These are phyloP conservation scores for Oncopodura yosiiana DNA, from an alignment of 1,140 invertebrate genomes.

Conservation along the genomic window DNA sequence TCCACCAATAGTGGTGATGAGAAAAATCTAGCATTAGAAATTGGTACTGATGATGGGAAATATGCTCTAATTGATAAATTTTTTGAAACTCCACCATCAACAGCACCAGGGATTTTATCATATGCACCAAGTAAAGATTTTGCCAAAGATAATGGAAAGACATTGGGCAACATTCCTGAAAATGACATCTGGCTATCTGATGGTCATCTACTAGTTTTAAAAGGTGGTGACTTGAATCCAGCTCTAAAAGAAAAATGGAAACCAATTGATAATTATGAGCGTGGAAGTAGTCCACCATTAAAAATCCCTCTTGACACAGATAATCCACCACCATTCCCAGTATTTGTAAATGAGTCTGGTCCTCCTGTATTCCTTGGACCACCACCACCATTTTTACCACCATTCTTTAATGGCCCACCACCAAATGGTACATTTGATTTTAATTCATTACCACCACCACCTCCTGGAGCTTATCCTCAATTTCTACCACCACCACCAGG, in stretches of 20 bases:
- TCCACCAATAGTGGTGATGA: slow-evolving; percentile 17
- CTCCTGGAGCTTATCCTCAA: slow-evolving; percentile 25
- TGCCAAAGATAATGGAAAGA: slow-evolving; percentile 49
- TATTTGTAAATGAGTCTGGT: slow-evolving; percentile 59
- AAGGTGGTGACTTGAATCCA: slow-evolving; percentile 52
- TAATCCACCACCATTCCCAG: slow-evolving; percentile 77
- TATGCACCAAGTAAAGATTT: slow-evolving; percentile 58
- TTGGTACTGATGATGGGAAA: slow-evolving; percentile 59
- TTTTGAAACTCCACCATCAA: slow-evolving; percentile 56
- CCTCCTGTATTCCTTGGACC: slow-evolving; percentile 61
- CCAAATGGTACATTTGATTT: slow-evolving; percentile 46
- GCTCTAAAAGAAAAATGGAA: slow-evolving; percentile 49
- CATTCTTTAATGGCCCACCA: slow-evolving; percentile 39
- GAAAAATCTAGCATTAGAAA: slow-evolving; percentile 35
- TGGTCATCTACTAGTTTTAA: slow-evolving; percentile 71
- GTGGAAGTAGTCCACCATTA: slow-evolving; percentile 51
- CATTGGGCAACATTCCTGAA: slow-evolving; percentile 63
- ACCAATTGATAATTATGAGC: slow-evolving; percentile 66
- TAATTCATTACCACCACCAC: slow-evolving; percentile 35
- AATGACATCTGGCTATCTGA: slow-evolving; percentile 83
- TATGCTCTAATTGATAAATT: slow-evolving; percentile 80
- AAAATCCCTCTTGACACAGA: slow-evolving; percentile 61
- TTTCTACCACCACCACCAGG: slow-evolving; percentile 17
- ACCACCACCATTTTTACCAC: slow-evolving; percentile 38
- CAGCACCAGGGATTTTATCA: slow-evolving; percentile 64